Evolutionary conservation across 2,888 invertebrate species (phyloP), one percentile per base, ranked within the genome.

Genomic region (Panorpa germanica): DNA sequence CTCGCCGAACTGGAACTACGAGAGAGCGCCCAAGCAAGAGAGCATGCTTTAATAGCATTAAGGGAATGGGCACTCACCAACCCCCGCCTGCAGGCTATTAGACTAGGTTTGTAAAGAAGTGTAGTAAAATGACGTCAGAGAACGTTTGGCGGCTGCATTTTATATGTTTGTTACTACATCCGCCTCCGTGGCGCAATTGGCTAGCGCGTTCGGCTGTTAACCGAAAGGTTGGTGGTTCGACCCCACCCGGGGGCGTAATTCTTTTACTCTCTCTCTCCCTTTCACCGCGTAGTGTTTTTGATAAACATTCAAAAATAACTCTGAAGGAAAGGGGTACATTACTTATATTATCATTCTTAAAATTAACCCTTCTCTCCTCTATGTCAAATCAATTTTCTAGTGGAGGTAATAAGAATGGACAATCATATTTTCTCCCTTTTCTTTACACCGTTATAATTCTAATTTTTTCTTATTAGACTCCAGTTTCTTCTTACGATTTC

Each of bases 211-310:
- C 77, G 78, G 78, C 80, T 80, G 78, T 80, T 81, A 80, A 80
- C 78, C 78, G 77, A 80, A 78, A 80, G 80, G 80, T 78, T 78
- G 78, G 77, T 78, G 78, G 80, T 80, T 81, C 80, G 70, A 81
- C 75, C 71, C 78, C 77, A 78, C 77, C 76, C 75, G 75, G 76
- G 75, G 75, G 75, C 75, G 75, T 9, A 35, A 35, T 37, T 48
- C 49, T 53, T 63, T 59, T 52, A 48, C 14, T 29, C 18, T 9
- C 16, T 19, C 27, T 20, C 17, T 27, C 27, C 15, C 18, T 34
- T 32, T n/a, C 9, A 29, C 17, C 21, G 10, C 7, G 9, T 19
- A n/a, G n/a, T n/a, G n/a, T n/a, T 16, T 29, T 13, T 29, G n/a
- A 4, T 15, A 13, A 10, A 12, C 3, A 29, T 27, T 4, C 9